These are phyloP conservation scores for Dendroctonus ponderosae DNA, from an alignment of 1,140 invertebrate species.

Conservation along the genomic window DNA sequence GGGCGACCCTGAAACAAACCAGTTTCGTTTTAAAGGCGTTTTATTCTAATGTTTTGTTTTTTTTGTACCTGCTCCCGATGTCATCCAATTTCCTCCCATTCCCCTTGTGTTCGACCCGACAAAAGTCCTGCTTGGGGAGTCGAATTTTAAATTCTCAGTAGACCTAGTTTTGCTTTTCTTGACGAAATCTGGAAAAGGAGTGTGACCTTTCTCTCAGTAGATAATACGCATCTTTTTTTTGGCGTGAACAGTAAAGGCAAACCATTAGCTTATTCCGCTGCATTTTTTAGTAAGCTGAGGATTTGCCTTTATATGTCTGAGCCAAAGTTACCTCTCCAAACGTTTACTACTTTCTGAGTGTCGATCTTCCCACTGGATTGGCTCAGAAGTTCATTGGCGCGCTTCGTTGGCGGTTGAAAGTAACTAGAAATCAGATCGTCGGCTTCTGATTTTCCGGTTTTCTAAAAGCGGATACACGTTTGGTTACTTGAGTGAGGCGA, in stretches of 20 bases:
- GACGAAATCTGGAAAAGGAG: constrained; percentile 46
- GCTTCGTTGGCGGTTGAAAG: constrained; percentile 61
- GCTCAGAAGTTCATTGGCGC: constrained; percentile 60
- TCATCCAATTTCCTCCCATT: constrained; percentile 18
- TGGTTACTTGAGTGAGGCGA: too few relatives aligned
- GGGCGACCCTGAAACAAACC: constrained; percentile 22
- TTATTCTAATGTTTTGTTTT: constrained; percentile 5
- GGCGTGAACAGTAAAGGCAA: constrained; percentile 1
- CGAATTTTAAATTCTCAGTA: constrained; percentile 31
- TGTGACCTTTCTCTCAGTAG: constrained; percentile 29
- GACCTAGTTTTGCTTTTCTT: constrained; percentile 39
- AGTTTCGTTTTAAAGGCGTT: constrained; percentile 1
- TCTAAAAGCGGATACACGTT: constrained; percentile 48
- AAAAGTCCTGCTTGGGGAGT: constrained; percentile 15
- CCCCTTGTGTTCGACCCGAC: constrained; percentile 5
- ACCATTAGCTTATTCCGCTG: constrained; percentile 6
- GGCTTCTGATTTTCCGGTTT: constrained; percentile 58
- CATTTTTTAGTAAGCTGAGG: constrained; percentile 7
- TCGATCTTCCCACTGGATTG: constrained; percentile 52
- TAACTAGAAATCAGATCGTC: constrained; percentile 70
- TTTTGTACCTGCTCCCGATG: constrained; percentile 20
- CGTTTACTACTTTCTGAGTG: constrained; percentile 53
- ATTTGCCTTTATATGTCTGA: constrained; percentile 10
- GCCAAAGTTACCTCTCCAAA: constrained; percentile 52
- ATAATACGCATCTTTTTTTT: not conserved